These are phyloP conservation scores for Lasiurus borealis DNA, from an alignment of 2,113 vertebrate genomes.

Conservation along the genomic window DNA sequence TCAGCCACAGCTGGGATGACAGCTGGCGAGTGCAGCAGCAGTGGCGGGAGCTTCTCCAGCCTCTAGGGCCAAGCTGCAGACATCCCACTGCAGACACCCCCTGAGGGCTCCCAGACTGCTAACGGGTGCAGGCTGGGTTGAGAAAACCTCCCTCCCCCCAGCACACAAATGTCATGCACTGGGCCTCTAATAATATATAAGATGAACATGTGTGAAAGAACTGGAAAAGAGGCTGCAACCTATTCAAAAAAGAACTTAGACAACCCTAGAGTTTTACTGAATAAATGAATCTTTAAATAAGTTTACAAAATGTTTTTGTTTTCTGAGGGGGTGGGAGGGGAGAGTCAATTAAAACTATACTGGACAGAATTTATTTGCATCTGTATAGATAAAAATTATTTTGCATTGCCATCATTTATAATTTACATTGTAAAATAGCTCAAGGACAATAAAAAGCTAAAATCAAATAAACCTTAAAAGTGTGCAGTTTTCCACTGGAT, in stretches of 20 bases:
- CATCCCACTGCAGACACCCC: too few relatives aligned
- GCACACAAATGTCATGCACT: too few relatives aligned
- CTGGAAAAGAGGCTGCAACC: neutral
- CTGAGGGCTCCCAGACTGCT: too few relatives aligned
- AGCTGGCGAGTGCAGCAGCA: too few relatives aligned
- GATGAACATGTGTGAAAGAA: conserved; percentile 16
- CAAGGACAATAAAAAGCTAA: conserved; percentile 27
- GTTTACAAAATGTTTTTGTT: conserved; percentile 54
- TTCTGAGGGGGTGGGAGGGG: neutral
- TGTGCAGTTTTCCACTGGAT: neutral
- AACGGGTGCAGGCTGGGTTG: too few relatives aligned
- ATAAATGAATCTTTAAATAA: conserved; percentile 41
- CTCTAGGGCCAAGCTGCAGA: too few relatives aligned
- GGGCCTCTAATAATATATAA: neutral
- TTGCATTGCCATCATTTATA: neutral
- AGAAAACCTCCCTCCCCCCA: too few relatives aligned
- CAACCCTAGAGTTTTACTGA: neutral
- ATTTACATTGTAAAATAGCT: conserved; percentile 20
- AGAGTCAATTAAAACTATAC: conserved; percentile 57
- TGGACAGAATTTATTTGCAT: conserved; percentile 67
- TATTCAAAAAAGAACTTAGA: conserved; percentile 63
- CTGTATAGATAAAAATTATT: conserved; percentile 57
- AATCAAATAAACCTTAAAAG: conserved; percentile 59
- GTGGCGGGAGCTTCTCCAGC: too few relatives aligned
- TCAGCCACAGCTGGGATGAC: too few relatives aligned